Evolutionary conservation across 2,888 invertebrate species (phyloP).

Genomic region (Harmothoe impar): DNA sequence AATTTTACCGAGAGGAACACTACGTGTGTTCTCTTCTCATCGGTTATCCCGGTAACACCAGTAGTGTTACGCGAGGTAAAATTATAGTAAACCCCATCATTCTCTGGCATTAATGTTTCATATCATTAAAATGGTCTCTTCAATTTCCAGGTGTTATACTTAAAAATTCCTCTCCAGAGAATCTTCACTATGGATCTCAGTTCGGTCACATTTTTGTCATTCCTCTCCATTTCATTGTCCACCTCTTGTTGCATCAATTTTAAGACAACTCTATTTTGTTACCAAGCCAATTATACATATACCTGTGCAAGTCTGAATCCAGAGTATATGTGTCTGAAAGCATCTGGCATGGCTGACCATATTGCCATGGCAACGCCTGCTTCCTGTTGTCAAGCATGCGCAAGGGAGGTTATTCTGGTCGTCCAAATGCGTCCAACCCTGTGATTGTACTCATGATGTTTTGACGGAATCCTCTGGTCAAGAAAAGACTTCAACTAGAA

Average conservation of each 20-base stretch:
- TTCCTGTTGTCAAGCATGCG: slow-evolving; percentile 16
- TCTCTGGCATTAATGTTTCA: neutral
- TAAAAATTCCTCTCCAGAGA: neutral
- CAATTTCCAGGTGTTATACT: slow-evolving; percentile 1
- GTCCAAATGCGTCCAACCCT: neutral
- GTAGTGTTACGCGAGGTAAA: too few relatives aligned
- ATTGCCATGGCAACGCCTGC: slow-evolving; percentile 19
- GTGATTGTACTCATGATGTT: neutral
- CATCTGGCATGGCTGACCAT: neutral
- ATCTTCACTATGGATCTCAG: neutral
- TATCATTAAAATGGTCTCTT: neutral
- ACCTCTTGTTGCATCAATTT: neutral
- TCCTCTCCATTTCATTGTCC: neutral
- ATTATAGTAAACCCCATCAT: too few relatives aligned
- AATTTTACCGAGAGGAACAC: too few relatives aligned
- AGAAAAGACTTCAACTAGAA: neutral
- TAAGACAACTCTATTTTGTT: neutral
- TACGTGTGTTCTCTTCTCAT: too few relatives aligned
- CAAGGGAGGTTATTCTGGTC: neutral
- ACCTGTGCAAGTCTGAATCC: slow-evolving; percentile 32
- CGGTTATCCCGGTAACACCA: too few relatives aligned
- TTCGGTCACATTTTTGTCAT: neutral
- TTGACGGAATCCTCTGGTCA: neutral
- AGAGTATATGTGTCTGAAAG: slow-evolving; percentile 38
- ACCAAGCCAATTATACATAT: neutral